Evolutionary conservation across 2,888 invertebrate genomes (phyloP), one percentile per base, ranked within the genome.

Genomic region (Stenichneumon culpator): DNA sequence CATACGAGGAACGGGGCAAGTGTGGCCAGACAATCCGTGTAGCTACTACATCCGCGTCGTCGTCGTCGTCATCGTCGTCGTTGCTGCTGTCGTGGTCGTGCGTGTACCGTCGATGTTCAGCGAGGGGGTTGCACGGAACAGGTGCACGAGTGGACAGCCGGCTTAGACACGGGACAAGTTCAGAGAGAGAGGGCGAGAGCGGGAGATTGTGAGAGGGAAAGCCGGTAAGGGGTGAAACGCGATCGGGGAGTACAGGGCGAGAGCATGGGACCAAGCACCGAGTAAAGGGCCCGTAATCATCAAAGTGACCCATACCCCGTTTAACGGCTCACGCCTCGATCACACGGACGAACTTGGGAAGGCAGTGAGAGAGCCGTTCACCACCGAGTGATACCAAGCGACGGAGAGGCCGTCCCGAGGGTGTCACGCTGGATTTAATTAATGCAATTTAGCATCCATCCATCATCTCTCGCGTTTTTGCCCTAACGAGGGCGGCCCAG

Each of bases 391-490:
- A 90, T 91, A 91, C 90, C 89, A 90, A 89, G 89, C 88, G 44
- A 44, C 87, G 84, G 89, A 57, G 78, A 86, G 84, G 60, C 69
- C 69, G 68, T 19, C 68, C 57, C 68, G 87, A 89, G 89, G 92
- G 92, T 92, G 92, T 93, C 93, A 93, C 93, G 93, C 89, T 92
- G 92, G 91, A 93, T 93, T 93, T 93, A 93, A 93, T 93, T 93
- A 93, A 93, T 93, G 93, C 93, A 93, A 93, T 93, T 93, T 93
- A 93, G 91, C 92, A 92, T 92, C 93, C 93, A 93, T 93, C 93
- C 93, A 93, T 93, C 93, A 93, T 93, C 93, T 92, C 90, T 90
- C 90, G 90, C 92, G 91, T 93, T 93, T 93, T 93, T 93, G 92
- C 91, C 89, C 91, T 93, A 93, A 93, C 93, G 92, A 93, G 93